phyloP scores from a whole-genome alignment of 2,888 invertebrate species.

The Nomada lathburiana region DNA sequence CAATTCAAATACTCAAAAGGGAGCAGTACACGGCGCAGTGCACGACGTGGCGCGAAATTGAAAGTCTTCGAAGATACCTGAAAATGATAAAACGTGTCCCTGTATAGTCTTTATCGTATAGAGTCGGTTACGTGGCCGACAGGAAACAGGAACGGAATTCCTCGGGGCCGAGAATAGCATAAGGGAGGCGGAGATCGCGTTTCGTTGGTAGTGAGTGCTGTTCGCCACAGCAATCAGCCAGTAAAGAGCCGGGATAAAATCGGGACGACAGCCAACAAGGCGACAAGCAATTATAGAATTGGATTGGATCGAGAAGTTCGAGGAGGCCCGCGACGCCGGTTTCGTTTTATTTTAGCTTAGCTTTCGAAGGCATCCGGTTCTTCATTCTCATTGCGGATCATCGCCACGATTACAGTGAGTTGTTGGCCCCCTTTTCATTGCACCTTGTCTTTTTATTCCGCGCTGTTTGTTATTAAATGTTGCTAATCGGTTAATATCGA shows the following conservation, averaged over 20 bases:
- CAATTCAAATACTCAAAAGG: conserved; percentile 40
- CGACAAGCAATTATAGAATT: conserved; percentile 83
- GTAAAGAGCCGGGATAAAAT: conserved; percentile 74
- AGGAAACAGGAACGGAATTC: conserved; percentile 79
- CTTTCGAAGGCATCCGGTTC: conserved; percentile 83
- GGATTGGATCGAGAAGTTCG: conserved; percentile 81
- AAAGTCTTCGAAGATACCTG: neutral
- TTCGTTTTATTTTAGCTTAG: conserved; percentile 84
- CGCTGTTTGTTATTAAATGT: conserved; percentile 38
- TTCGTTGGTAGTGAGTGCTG: conserved; percentile 77
- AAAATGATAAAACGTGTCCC: neutral
- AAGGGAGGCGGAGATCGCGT: conserved; percentile 83
- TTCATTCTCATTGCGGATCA: conserved; percentile 79
- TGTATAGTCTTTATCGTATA: conserved; percentile 71
- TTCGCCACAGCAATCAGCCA: conserved; percentile 74
- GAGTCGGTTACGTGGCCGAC: conserved; percentile 72
- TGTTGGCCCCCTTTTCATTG: conserved; percentile 59
- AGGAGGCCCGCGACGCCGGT: conserved; percentile 76
- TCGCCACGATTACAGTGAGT: conserved; percentile 77
- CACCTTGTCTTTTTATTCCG: conserved; percentile 33
- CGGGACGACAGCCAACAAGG: conserved; percentile 83
- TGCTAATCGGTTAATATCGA: conserved; percentile 17
- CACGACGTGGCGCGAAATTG: neutral
- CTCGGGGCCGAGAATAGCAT: conserved; percentile 82
- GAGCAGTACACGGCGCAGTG: neutral